Conservation (phyloP, 2,113 vertebrate species). For the Spizaetus ornatus region DNA sequence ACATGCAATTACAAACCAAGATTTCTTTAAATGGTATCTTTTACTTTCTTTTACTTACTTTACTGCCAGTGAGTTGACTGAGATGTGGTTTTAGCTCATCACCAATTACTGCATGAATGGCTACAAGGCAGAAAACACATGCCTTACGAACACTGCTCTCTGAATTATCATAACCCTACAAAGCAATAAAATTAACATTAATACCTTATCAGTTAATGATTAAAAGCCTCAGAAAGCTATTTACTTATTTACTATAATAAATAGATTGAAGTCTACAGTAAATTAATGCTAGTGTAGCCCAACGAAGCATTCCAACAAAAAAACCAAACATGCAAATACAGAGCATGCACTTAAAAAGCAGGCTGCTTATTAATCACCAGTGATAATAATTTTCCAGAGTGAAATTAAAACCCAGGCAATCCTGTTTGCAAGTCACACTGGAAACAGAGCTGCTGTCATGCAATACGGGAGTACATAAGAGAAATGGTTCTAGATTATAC, state of each 20-base stretch:
- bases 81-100: constrained; percentile 97
- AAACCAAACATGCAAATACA: not conserved
- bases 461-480: rapidly evolving
- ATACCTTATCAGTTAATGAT: constrained; percentile 48
- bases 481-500: not conserved
- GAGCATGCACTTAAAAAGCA: not conserved
- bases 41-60: constrained; percentile 80
- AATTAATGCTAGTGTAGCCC: not conserved
- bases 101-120: constrained; percentile 91
- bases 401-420: not conserved
- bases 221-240: constrained; percentile 8
- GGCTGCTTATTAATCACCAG: not conserved
- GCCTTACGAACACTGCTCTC: constrained; percentile 98
- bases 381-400: not conserved
- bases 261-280: not conserved
- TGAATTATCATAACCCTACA: constrained; percentile 93
- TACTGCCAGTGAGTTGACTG: constrained; percentile 93
- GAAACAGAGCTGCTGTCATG: not conserved
- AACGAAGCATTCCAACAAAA: not conserved
- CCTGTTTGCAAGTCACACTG: not conserved
- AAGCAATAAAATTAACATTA: constrained; percentile 44
- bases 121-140: constrained; percentile 96
- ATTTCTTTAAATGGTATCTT: not conserved
- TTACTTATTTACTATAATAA: constrained; percentile 23
- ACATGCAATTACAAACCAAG: not conserved